phyloP scores from a whole-genome alignment of 2,888 invertebrate genomes.

The Parasteatoda lunata region DNA sequence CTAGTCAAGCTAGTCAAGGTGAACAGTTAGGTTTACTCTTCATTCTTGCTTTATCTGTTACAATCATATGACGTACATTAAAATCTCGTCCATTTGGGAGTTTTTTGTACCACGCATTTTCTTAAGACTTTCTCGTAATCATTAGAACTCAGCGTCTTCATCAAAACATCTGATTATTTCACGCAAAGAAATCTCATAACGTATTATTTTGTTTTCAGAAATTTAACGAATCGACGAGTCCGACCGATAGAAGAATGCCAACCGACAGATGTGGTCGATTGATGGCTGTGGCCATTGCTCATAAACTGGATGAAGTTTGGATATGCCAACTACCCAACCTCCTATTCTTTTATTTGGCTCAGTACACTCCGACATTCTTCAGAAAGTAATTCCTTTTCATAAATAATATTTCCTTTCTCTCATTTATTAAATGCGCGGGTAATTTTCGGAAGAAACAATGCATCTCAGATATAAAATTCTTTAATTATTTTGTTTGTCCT shows the following conservation, averaged over 20 bases:
- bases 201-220: constrained; percentile 71
- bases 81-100: no score
- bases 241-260: constrained; percentile 74
- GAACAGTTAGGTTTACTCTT: no score
- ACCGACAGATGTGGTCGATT: constrained; percentile 77
- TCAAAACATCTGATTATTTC: no score
- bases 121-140: no score
- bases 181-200: not conserved
- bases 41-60: no score
- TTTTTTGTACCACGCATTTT: no score
- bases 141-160: no score
- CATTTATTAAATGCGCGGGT: not conserved
- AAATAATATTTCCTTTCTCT: no score
- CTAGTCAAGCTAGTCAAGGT: no score
- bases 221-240: constrained; percentile 71
- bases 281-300: constrained; percentile 77
- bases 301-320: constrained; percentile 81
- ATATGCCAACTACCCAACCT: constrained; percentile 81
- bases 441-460: not conserved
- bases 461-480: no score
- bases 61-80: no score
- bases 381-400: constrained; percentile 42
- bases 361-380: constrained; percentile 74
- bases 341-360: constrained; percentile 78
- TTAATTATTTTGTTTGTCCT: not conserved